A percentile compares a stretch with the other conserved stretches of the same genome.
Conservation (phyloP, 2,888 invertebrate genomes). For the Parascotia fuliginaria region DNA sequence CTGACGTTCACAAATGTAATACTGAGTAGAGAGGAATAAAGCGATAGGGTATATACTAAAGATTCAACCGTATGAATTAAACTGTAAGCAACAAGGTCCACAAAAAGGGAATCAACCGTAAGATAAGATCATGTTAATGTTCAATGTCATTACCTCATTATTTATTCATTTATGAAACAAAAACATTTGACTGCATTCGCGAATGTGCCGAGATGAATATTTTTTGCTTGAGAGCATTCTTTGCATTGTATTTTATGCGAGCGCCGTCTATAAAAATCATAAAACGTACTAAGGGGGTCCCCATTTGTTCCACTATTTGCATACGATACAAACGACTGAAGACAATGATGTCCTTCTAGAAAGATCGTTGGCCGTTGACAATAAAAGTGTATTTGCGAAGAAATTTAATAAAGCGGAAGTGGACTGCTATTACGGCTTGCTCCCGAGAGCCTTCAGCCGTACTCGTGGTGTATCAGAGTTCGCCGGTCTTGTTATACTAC, state of each 20-base stretch:
- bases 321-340: slow-evolving; percentile 77
- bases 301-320: slow-evolving; percentile 80
- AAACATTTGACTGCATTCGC: slow-evolving; percentile 48
- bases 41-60: too few species aligned
- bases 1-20: too few species aligned
- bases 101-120: slow-evolving; percentile 31
- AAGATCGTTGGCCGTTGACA: slow-evolving; percentile 77
- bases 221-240: slow-evolving; percentile 48
- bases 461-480: slow-evolving; percentile 37
- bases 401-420: slow-evolving; percentile 86
- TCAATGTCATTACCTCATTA: slow-evolving; percentile 39
- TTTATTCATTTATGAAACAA: slow-evolving; percentile 42
- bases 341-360: slow-evolving; percentile 71
- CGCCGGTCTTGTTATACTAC: slow-evolving; percentile 47
- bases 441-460: slow-evolving; percentile 53
- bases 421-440: slow-evolving; percentile 74
- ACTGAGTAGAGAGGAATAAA: too few species aligned
- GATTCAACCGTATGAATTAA: too few species aligned
- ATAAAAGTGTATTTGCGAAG: slow-evolving; percentile 85
- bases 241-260: slow-evolving; percentile 61
- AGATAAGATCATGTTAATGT: slow-evolving; percentile 28
- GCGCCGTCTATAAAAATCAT: slow-evolving; percentile 71
- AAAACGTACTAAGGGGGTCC: slow-evolving; percentile 71
- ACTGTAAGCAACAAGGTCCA: too few species aligned
- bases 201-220: slow-evolving; percentile 51